These are phyloP conservation scores for Drosophila tripunctata DNA, from an alignment of 2,888 invertebrate species.

Conservation along the genomic window DNA sequence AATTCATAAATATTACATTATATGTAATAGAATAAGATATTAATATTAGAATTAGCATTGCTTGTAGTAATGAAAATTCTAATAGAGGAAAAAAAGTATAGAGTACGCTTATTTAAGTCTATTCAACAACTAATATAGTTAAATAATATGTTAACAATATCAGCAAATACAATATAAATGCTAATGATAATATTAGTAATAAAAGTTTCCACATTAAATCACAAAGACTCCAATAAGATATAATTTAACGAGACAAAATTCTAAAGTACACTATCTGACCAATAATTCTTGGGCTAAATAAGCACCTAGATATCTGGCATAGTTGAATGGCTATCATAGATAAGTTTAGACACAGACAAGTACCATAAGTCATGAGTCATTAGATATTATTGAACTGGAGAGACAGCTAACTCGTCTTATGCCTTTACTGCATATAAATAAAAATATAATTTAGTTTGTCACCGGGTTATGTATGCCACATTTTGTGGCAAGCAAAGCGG, in stretches of 20 bases:
- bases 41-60: no score
- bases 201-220: no score
- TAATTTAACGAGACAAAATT: no score
- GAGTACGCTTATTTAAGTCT: no score
- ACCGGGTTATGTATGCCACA: constrained; percentile 45
- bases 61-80: no score
- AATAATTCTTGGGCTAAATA: not conserved
- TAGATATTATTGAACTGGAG: constrained; percentile 1
- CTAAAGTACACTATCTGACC: not conserved
- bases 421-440: constrained; percentile 33
- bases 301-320: not conserved
- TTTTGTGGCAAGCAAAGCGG: constrained; percentile 20
- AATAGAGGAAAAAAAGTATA: no score
- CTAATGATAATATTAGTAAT: not conserved
- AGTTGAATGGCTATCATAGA: not conserved
- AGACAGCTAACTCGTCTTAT: constrained; percentile 1
- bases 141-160: no score
- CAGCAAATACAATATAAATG: no score
- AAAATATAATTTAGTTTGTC: constrained; percentile 46
- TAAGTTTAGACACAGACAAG: constrained; percentile 3
- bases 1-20: no score
- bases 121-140: no score
- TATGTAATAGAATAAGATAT: no score
- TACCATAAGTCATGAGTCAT: constrained; percentile 14
- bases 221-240: no score